Percentiles rank a stretch among this genome's conserved stretches.
These are phyloP conservation scores for Nasonia oneida DNA, from an alignment of 2,888 invertebrate genomes.

Conservation along the genomic window DNA sequence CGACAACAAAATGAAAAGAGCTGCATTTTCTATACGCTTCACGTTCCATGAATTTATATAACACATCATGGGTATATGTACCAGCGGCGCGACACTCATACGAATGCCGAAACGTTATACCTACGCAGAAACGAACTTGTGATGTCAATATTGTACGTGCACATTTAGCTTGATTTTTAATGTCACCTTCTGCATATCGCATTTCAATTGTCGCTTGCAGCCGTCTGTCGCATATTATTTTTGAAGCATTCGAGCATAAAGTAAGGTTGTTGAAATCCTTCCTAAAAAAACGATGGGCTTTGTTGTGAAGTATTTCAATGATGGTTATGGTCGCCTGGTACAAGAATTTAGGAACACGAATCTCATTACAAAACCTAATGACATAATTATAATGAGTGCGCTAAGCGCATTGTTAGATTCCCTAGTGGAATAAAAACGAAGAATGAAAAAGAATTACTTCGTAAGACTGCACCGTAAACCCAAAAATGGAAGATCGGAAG, in stretches of 20 bases:
- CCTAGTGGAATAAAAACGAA: not conserved
- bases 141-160: slow-evolving; percentile 32
- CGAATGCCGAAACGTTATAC: slow-evolving; percentile 33
- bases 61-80: not conserved
- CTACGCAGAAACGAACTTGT: slow-evolving; percentile 37
- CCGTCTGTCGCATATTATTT: not conserved
- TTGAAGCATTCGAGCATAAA: not conserved
- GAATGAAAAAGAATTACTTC: not conserved
- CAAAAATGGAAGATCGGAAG: not conserved
- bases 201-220: not conserved
- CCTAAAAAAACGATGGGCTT: too few species aligned
- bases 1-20: not conserved
- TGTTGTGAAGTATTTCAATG: too few species aligned
- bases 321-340: too few species aligned
- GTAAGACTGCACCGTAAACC: not conserved
- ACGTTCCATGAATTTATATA: slow-evolving; percentile 50
- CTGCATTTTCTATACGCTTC: slow-evolving; percentile 39
- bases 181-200: not conserved
- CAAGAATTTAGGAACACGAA: too few species aligned
- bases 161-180: slow-evolving; percentile 30
- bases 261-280: too few species aligned
- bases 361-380: too few species aligned
- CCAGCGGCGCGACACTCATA: not conserved
- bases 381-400: not conserved
- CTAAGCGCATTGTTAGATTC: not conserved